Conservation (phyloP, 2,888 invertebrate genomes). For the Microchrysa polita region DNA sequence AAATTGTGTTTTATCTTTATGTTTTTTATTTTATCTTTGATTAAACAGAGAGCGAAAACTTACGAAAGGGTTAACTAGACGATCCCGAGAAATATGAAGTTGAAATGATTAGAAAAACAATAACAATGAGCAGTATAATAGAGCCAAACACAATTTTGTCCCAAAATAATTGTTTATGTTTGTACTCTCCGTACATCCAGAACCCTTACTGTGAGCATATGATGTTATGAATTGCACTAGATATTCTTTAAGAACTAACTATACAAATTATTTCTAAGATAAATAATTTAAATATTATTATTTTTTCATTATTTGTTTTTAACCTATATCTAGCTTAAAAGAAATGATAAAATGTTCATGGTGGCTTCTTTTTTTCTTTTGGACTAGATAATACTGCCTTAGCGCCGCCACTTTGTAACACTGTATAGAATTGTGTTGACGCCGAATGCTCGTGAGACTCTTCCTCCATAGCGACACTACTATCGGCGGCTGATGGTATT, state of each 20-base stretch:
- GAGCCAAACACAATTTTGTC: not conserved
- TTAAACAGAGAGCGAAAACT: no score
- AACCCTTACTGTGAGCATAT: slow-evolving; percentile 30
- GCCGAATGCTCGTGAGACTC: slow-evolving; percentile 62
- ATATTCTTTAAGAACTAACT: slow-evolving; percentile 6
- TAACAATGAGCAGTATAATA: not conserved
- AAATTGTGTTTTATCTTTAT: no score
- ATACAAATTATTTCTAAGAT: slow-evolving; percentile 31
- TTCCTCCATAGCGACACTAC: slow-evolving; percentile 74
- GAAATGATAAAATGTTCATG: slow-evolving; percentile 53
- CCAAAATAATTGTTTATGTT: not conserved
- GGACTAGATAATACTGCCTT: slow-evolving; percentile 57
- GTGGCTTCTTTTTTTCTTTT: slow-evolving; percentile 58
- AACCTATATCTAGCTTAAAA: not conserved
- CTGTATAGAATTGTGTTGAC: slow-evolving; percentile 54
- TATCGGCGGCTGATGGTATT: slow-evolving; percentile 79
- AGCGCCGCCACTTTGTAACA: slow-evolving; percentile 54
- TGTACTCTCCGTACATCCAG: slow-evolving; percentile 1
- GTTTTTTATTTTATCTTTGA: no score
- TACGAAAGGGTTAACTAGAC: no score
- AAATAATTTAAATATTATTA: slow-evolving; percentile 19
- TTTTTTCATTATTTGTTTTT: no score
- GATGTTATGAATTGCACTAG: slow-evolving; percentile 16
- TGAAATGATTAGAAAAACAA: no score
- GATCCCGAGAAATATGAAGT: no score